Base-by-base conservation (phyloP, 2,113 vertebrate genomes). In the Alosa alosa region DNA sequence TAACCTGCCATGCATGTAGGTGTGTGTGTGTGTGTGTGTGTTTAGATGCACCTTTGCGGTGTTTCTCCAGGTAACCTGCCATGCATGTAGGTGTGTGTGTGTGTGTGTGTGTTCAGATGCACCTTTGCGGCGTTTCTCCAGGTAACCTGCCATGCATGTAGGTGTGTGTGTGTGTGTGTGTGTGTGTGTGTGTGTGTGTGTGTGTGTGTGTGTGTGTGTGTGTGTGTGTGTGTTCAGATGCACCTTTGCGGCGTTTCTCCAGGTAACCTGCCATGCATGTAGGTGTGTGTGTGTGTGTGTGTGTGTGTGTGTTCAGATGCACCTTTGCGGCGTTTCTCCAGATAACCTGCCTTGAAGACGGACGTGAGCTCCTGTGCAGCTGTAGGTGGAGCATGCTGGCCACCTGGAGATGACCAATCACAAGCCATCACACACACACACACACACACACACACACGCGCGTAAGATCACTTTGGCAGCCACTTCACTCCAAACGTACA, bases 281-380 rank as follows among this genome's bases (percentile, higher is more conserved):
- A 31, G 31, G 31, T 31, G 31, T 31, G 31, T 31, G 31, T 31
- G 31, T 31, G 31, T 31, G 55, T 57, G 55, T 57, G 60, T 64
- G 60, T 64, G 60, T 60, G 55, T 60, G 7, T 60, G 55, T 60
- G 55, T 60, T 8, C 13, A 13, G 78, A 90, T 92, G 3, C 84
- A 95, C 98, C 98, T 95, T 99, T 99, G 88, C 98, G 96, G 68
- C 97, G 97, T 92, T 99, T 99, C 93, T 99, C 98, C 78, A 99
- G 95, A 90, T 98, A 97, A 72, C 98, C 98, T 55, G 96, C 94
- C 89, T 98, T 98, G 86, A 98, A 94, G 89, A 98, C 94, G 83
- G 93, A 96, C 1, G 90, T 92, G 86, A 99, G 97, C 87, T 99
- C 98, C 88, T 98, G 97, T 50, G 96, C 97, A 57, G 97, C 96